These are phyloP conservation scores for Peromyscus californicus DNA, from an alignment of 2,113 vertebrate species.

Conservation along the genomic window DNA sequence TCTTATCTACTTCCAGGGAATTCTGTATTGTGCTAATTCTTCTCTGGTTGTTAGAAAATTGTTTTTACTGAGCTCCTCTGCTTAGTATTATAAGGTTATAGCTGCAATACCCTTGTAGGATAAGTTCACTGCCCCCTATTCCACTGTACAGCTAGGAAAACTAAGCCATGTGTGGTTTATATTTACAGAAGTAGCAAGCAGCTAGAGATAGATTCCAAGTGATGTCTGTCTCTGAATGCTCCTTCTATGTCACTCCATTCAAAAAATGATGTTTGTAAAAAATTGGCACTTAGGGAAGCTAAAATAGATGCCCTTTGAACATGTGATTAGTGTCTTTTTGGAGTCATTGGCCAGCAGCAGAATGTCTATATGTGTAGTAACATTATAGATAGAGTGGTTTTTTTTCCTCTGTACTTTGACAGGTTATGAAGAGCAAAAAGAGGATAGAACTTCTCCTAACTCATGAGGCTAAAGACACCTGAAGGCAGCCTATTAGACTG, in stretches of 20 bases:
- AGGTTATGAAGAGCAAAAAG: neutral
- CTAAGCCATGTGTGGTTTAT: neutral
- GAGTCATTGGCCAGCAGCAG: neutral
- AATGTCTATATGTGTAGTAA: neutral
- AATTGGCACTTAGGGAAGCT: neutral
- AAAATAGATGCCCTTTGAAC: neutral
- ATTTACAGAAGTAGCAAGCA: neutral
- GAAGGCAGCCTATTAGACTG: neutral
- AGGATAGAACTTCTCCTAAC: neutral
- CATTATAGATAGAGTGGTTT: neutral
- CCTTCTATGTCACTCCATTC: accelerated
- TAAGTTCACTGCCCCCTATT: too few species aligned
- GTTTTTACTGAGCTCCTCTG: neutral
- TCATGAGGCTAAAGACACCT: neutral
- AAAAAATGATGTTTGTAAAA: neutral
- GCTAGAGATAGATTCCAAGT: neutral
- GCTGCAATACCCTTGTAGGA: neutral
- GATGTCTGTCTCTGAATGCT: neutral
- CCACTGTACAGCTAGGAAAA: neutral
- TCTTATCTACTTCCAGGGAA: neutral
- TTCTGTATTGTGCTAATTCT: neutral
- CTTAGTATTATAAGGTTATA: neutral
- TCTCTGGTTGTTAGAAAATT: neutral
- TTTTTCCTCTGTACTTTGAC: neutral
- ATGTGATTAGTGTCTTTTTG: neutral